Evolutionary conservation across 2,888 invertebrate genomes (phyloP).

Genomic region (Cacoxenus indagator): DNA sequence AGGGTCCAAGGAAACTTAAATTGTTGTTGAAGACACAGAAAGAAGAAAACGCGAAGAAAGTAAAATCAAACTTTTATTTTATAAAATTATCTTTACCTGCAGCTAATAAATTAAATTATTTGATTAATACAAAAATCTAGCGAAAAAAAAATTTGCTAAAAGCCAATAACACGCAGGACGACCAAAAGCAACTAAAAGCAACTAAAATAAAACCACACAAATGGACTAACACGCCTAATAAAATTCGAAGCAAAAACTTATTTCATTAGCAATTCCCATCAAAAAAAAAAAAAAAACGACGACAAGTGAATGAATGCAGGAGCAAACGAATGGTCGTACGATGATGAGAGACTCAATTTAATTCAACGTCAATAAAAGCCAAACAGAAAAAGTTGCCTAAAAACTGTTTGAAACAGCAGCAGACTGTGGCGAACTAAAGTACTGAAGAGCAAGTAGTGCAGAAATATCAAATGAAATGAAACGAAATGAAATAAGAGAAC

Average conservation of each 20-base stretch:
- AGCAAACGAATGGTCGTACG: neutral
- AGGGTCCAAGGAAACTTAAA: neutral
- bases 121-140: neutral
- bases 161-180: neutral
- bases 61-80: neutral
- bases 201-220: neutral
- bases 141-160: neutral
- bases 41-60: neutral
- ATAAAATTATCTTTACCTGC: conserved; percentile 6
- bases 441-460: conserved; percentile 27
- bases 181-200: neutral
- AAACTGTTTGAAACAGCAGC: conserved; percentile 11
- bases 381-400: conserved; percentile 14
- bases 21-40: neutral
- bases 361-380: conserved; percentile 59
- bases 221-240: neutral
- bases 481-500: conserved; percentile 38
- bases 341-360: conserved; percentile 51
- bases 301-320: neutral
- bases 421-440: conserved; percentile 21
- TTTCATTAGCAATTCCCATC: conserved; percentile 62
- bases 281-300: neutral
- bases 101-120: conserved; percentile 6
- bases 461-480: neutral
- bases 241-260: conserved; percentile 47